phyloP scores from a whole-genome alignment of 2,113 vertebrate genomes.

The Hypocryptadius cinnamomeus region DNA sequence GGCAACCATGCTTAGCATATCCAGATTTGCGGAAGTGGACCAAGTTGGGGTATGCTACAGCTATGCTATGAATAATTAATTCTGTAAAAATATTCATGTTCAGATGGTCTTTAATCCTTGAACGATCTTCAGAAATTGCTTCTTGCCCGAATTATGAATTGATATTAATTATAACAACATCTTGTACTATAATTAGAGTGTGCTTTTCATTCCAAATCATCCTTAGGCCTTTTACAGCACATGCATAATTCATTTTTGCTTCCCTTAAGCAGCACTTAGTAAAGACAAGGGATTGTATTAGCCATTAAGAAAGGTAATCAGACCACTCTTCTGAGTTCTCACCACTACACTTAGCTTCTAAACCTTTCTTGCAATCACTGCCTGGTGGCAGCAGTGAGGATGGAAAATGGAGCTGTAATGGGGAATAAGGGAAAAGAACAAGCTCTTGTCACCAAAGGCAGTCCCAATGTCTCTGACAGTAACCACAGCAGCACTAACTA shows the following conservation, averaged over 20 bases:
- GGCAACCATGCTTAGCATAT: neutral
- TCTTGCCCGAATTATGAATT: constrained; percentile 18
- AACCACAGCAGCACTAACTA: neutral
- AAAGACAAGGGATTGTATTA: neutral
- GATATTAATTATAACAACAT: neutral
- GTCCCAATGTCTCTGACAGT: neutral
- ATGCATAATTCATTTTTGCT: constrained; percentile 9
- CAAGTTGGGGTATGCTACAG: neutral
- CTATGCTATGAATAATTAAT: neutral
- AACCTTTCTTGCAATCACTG: neutral
- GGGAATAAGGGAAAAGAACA: neutral
- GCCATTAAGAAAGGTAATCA: neutral
- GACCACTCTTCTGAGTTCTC: neutral
- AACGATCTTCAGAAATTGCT: constrained; percentile 1
- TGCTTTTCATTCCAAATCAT: neutral
- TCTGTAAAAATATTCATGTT: neutral
- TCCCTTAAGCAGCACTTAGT: neutral
- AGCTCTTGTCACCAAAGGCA: neutral
- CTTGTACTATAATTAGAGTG: neutral
- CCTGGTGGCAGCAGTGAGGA: neutral
- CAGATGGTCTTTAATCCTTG: neutral
- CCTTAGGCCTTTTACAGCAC: neutral
- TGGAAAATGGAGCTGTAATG: neutral
- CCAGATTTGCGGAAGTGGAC: neutral
- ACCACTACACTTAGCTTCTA: neutral